Percentiles rank a stretch among this genome's conserved stretches.
Conservation (phyloP, 2,113 vertebrate species). For the Zosterops lateralis region DNA sequence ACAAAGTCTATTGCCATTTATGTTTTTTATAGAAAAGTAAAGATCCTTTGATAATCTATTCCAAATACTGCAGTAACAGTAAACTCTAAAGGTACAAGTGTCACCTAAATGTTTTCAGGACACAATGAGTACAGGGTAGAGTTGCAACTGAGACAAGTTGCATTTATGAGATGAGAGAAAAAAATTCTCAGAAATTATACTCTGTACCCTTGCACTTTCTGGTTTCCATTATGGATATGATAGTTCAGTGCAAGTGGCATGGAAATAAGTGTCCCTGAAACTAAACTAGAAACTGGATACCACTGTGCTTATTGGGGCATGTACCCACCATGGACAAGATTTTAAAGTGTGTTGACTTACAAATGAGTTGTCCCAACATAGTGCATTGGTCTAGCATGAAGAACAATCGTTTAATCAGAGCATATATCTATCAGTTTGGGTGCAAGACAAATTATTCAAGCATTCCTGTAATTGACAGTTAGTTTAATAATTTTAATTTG, state of each 20-base stretch:
- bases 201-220: background rate
- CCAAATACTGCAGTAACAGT: background rate
- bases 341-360: background rate
- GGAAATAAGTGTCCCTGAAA: background rate
- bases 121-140: background rate
- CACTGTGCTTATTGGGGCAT: background rate
- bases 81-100: background rate
- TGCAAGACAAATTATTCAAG: conserved; percentile 43
- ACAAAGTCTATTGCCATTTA: background rate
- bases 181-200: background rate
- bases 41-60: background rate
- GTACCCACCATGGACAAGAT: background rate
- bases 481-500: conserved; percentile 64
- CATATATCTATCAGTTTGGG: background rate
- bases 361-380: background rate
- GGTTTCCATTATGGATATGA: background rate
- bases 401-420: background rate
- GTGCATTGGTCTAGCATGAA: background rate
- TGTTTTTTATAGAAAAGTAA: background rate
- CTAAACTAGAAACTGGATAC: background rate
- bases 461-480: conserved; percentile 31
- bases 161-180: background rate
- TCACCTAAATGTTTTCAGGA: background rate
- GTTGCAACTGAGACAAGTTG: background rate
- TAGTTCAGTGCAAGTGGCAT: background rate